A percentile compares a stretch with the other conserved stretches of the same genome.
Evolutionary conservation across 2,888 invertebrate genomes (phyloP).

Genomic region (Cheilosia soror): DNA sequence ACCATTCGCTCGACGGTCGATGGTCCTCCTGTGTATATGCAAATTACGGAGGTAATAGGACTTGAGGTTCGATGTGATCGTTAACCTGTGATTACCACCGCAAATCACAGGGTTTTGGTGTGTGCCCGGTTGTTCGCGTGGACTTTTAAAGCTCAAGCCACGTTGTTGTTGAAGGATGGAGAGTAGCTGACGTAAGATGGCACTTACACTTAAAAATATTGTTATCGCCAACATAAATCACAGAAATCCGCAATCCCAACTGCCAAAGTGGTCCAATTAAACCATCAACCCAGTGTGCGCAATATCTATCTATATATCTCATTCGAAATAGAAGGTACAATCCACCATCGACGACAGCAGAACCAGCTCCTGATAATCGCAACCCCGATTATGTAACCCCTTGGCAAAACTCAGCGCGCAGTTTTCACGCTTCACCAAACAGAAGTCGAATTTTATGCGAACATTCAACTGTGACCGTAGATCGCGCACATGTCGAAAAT

Average conservation of each 20-base stretch:
- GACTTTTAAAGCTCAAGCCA: slow-evolving; percentile 28
- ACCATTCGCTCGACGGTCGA: slow-evolving; percentile 28
- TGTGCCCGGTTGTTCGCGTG: slow-evolving; percentile 22
- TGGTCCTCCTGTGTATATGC: slow-evolving; percentile 50
- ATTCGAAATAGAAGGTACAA: not conserved
- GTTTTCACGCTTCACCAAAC: slow-evolving; percentile 62
- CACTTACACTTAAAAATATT: not conserved
- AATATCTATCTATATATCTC: not conserved
- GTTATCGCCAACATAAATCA: slow-evolving; percentile 7
- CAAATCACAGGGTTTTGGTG: slow-evolving; percentile 50
- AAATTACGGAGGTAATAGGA: slow-evolving; percentile 73
- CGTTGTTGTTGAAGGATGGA: not conserved
- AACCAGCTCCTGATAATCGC: slow-evolving; percentile 35
- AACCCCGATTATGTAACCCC: slow-evolving; percentile 16
- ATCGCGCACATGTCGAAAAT: slow-evolving; percentile 57
- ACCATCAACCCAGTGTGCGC: too few relatives aligned
- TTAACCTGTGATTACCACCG: slow-evolving; percentile 63
- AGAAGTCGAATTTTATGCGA: slow-evolving; percentile 59
- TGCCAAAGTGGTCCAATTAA: not conserved
- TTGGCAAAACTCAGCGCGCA: slow-evolving; percentile 1
- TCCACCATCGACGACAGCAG: not conserved
- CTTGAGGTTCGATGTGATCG: slow-evolving; percentile 53
- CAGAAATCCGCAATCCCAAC: not conserved
- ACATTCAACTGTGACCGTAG: slow-evolving; percentile 67
- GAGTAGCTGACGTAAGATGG: too few relatives aligned